Base-by-base conservation (phyloP, 2,113 vertebrate species). In the Ranitomeya imitator region DNA sequence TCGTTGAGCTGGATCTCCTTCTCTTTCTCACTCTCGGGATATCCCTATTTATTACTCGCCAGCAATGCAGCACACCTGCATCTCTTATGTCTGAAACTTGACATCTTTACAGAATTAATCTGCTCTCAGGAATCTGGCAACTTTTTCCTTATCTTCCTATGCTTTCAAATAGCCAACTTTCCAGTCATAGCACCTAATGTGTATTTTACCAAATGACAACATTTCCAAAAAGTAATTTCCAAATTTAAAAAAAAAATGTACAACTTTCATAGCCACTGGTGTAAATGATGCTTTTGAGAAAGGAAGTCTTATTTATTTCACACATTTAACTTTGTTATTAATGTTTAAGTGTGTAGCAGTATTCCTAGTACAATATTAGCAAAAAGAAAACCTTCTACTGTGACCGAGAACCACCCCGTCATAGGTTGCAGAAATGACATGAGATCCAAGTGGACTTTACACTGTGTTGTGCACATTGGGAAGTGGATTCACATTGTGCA, bases 231-330 rank as follows among this genome's bases (percentile, higher is more conserved):
- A 45, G 73, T 7, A n/a, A n/a, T n/a, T n/a, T n/a, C n/a, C n/a
- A n/a, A n/a, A n/a, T n/a, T n/a, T 52, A 54, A 52, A 12, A 16
- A 54, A 54, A n/a, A 19, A 54, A 23, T 51, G 8, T 10, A 45
- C 15, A 13, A 19, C 77, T 26, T 80, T n/a, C 55, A 4, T 23
- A 26, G 13, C 55, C 54, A 13, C 18, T 19, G 18, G 57, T 37
- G 79, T 81, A 81, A 81, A 26, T 61, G 79, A 81, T 81, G 16
- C 79, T 60, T 79, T 81, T 81, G 79, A 60, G 79, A 81, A 61
- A 60, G 15, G 13, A 9, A 61, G 16, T 81, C 15, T 19, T 59
- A 26, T 60, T 31, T 61, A 37, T 81, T 81, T 81, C 79, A 81
- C 79, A 81, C 18, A 37, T 61, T 8, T 19, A 60, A 23, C 57